Evolutionary conservation across 2,113 vertebrate species (phyloP).

Genomic region (Pipra filicauda): DNA sequence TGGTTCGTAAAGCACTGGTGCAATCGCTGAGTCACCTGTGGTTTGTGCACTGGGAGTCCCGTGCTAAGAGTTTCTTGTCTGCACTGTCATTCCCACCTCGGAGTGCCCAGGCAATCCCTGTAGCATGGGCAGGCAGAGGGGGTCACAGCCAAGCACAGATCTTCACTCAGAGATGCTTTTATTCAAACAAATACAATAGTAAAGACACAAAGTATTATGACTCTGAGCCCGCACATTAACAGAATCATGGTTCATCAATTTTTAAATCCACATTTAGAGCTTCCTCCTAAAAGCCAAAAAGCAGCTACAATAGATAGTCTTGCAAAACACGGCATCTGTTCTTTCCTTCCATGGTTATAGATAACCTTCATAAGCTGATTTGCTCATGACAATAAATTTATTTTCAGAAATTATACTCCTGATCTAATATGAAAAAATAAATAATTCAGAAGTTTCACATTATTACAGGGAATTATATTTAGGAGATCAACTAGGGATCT

Average conservation of each 20-base stretch:
- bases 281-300: conserved; percentile 45
- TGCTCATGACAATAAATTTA: conserved; percentile 75
- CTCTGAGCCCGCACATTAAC: neutral
- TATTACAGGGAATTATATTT: conserved; percentile 78
- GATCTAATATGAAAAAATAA: conserved; percentile 77
- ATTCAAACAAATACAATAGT: neutral
- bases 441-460: conserved; percentile 79
- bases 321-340: conserved; percentile 53
- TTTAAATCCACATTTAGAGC: conserved; percentile 58
- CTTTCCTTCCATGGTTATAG: conserved; percentile 61
- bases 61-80: neutral
- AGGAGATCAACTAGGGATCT: conserved; percentile 75
- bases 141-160: neutral
- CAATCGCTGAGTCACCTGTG: neutral
- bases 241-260: conserved; percentile 37
- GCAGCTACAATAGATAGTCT: conserved; percentile 48
- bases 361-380: conserved; percentile 73
- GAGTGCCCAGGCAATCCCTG: fast-evolving
- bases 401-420: conserved; percentile 77
- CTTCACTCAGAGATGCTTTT: neutral
- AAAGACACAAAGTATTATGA: conserved; percentile 5
- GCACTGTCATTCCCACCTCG: neutral
- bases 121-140: neutral
- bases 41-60: neutral
- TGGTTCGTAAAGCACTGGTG: neutral